Conservation (phyloP, 2,888 invertebrate genomes). For the Chymomyza amoena region DNA sequence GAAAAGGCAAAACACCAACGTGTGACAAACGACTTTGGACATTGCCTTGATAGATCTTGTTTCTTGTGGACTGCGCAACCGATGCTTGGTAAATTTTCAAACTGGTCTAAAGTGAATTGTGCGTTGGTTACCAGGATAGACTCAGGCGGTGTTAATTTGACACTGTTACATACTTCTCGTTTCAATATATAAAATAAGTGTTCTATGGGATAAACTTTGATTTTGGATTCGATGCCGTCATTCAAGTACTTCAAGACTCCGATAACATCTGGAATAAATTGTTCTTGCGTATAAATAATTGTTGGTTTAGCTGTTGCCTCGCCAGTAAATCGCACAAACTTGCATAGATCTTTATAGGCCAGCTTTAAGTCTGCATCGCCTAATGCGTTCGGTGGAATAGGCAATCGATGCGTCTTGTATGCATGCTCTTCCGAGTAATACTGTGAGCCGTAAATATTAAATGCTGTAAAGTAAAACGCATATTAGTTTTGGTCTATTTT, state of each 20-base stretch:
- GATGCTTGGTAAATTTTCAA: constrained; percentile 6
- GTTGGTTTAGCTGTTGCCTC: neutral
- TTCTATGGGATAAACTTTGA: constrained; percentile 33
- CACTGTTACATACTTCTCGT: constrained; percentile 15
- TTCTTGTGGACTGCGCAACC: constrained; percentile 25
- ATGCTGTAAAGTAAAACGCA: constrained; percentile 8
- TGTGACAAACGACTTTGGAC: constrained; percentile 31
- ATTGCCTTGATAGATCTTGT: constrained; percentile 8
- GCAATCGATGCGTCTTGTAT: constrained; percentile 22
- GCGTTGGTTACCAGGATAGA: constrained; percentile 1
- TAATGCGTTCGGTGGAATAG: constrained; percentile 27
- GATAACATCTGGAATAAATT: constrained; percentile 3
- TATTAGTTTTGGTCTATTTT: neutral
- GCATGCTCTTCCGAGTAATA: constrained; percentile 10
- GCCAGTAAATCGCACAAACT: neutral
- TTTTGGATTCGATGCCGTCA: neutral
- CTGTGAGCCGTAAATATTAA: constrained; percentile 1
- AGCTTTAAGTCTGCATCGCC: constrained; percentile 17
- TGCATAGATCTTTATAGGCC: constrained; percentile 16
- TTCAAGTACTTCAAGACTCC: constrained; percentile 21
- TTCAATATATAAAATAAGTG: constrained; percentile 29
- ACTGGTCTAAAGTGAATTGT: constrained; percentile 14
- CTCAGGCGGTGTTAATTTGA: constrained; percentile 7
- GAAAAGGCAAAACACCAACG: constrained; percentile 37
- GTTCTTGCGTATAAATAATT: constrained; percentile 29